Evolutionary conservation across 2,888 invertebrate genomes (phyloP), one percentile per base, ranked within the genome.

Genomic region (Drosophila niveifrons): DNA sequence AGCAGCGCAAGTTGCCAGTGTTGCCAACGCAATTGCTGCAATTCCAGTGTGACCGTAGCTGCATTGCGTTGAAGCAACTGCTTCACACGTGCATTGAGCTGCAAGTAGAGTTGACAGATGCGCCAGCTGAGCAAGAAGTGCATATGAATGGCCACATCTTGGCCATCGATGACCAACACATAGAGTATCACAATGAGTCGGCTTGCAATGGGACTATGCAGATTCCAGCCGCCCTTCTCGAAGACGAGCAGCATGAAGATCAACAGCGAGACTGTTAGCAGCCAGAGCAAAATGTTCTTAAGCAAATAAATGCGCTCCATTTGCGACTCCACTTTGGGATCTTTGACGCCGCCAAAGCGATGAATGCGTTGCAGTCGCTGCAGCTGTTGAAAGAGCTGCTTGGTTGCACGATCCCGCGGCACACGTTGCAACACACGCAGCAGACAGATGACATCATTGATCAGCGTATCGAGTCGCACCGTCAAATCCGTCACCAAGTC

Each of bases 71-170:
- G 0, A 0, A 66, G 1, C 51, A 72, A 23, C 10, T 46, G 29
- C 0, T 0, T 2, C 1, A 78, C 3, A 4, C 64, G 72, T 1
- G 15, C 6, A 10, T 78, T 78, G 2, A 78, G 28, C 0, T 55
- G 28, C 43, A 31, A 10, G 6, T 53, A 62, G 2, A 46, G 11
- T 0, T 48, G 46, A 10, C 68, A 69, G 13, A 72, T 57, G 29
- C 46, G 63, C 72, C 72, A 78, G 39, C 34, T 69, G 47, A 68
- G 9, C 39, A 72, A 41, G 7, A 78, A 78, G 13, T 75, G 56
- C 34, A 66, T 8, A 3, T 78, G 72, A 48, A 72, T 52, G 0
- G 36, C 50, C 7, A 44, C 4, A 18, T 57, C 31, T 18, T 36
- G 63, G 10, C 64, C 39, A 15, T 56, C 61, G 8, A 68, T 3